These are phyloP conservation scores for Macaca nemestrina DNA, from an alignment of 2,113 vertebrate genomes.

Conservation along the genomic window DNA sequence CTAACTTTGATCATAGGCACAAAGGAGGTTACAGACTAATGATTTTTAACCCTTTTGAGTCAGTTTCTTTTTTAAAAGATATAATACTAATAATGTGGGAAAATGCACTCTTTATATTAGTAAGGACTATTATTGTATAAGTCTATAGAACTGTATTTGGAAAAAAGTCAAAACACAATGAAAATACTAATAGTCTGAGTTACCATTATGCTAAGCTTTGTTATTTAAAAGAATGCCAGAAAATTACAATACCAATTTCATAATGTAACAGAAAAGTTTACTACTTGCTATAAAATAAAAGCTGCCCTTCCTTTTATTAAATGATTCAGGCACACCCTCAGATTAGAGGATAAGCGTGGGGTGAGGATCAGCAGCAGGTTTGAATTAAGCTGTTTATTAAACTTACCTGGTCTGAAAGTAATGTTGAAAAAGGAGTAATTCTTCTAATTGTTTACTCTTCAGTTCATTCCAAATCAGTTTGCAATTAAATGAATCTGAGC, in stretches of 20 bases:
- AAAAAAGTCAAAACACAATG: background rate
- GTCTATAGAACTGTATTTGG: background rate
- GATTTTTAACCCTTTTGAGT: slow-evolving; percentile 11
- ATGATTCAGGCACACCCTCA: background rate
- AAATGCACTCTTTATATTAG: background rate
- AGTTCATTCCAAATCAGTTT: background rate
- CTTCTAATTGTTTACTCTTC: background rate
- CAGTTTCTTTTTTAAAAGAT: background rate
- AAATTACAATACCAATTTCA: background rate
- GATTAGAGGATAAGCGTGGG: background rate
- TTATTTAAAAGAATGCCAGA: background rate
- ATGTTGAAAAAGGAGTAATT: background rate
- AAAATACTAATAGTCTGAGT: background rate
- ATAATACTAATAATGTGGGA: background rate
- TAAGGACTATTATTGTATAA: background rate
- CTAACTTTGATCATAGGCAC: background rate
- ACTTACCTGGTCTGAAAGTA: background rate
- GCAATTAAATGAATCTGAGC: slow-evolving; percentile 5
- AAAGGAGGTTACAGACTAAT: background rate
- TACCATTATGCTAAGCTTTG: background rate
- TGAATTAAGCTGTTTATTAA: slow-evolving; percentile 21
- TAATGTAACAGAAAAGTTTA: slow-evolving; percentile 28
- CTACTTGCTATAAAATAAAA: background rate
- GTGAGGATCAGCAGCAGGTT: background rate
- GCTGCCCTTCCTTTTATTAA: background rate